Conservation (phyloP, 2,797 vertebrate species). For the Melanotaenia pygmaea region DNA sequence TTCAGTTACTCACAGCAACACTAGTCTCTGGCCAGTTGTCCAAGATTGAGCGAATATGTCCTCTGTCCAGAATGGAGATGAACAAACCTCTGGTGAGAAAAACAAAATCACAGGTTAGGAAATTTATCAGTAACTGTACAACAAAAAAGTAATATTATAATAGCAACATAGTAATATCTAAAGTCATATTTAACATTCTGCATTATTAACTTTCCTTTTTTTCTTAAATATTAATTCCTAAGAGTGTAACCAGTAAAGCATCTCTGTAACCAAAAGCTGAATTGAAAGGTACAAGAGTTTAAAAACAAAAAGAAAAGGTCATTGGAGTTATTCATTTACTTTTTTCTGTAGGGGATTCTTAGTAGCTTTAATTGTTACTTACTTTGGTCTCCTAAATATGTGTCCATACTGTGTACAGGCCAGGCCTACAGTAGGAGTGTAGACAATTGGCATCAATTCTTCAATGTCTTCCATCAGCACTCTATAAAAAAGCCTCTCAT, state of each 20-base stretch:
- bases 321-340: no score
- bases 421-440: slow-evolving; percentile 96
- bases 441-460: slow-evolving; percentile 96
- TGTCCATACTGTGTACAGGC: slow-evolving; percentile 97
- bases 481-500: slow-evolving; percentile 94
- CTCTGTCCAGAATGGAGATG: slow-evolving; percentile 95
- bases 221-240: background rate
- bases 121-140: background rate
- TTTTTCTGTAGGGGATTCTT: background rate
- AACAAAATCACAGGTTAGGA: slow-evolving; percentile 13
- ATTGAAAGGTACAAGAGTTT: background rate
- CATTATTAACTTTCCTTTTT: background rate
- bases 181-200: background rate
- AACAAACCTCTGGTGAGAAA: slow-evolving; percentile 88
- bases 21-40: slow-evolving; percentile 97
- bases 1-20: slow-evolving; percentile 86
- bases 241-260: background rate
- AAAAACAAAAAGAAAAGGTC: no score
- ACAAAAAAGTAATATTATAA: background rate
- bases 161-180: no score
- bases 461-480: slow-evolving; percentile 96
- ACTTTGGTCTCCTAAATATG: slow-evolving; percentile 98
- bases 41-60: slow-evolving; percentile 93
- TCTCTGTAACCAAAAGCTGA: background rate
- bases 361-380: slow-evolving; percentile 62